Base-by-base conservation (phyloP, 2,888 invertebrate genomes). In the Cheiracanthium punctorium region DNA sequence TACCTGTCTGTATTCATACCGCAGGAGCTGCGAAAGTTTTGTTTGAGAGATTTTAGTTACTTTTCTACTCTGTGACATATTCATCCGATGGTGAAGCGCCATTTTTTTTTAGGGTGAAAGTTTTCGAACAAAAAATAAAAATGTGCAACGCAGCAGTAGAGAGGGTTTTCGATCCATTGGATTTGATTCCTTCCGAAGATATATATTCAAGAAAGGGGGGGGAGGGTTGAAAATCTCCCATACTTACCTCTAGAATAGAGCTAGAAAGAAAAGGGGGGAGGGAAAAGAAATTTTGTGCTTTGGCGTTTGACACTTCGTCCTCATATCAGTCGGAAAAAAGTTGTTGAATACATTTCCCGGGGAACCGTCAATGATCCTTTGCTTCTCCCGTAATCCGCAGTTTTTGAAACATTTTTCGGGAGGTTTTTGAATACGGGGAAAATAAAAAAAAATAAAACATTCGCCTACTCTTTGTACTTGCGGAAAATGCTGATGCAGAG, bases 341-440 rank as follows among this genome's bases (percentile, higher is more conserved):
- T 84, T 84, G 84, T 85, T 85, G 84, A 85, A 85, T 85, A 85
- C 79, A 85, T 85, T 85, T 85, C 71, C 82, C 28, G 33, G 12
- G 70, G 20, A 41, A 20, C 64, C 65, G 20, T 33, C 71, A 80
- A 81, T 65, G 82, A 84, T 79, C 84, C 79, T 69, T n/a, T 37
- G 29, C 76, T 58, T 32, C 69, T 41, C 48, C 69, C 43, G 84
- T 85, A 85, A 85, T 85, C 84, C 84, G 74, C 73, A 79, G 84
- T 85, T 85, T n/a, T 85, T 70, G 84, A 79, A 79, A 85, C 79
- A 79, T 77, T 84, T n/a, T 84, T 84, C 72, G 28, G 37, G 58
- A 29, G 74, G 73, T 52, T 71, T n/a, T 75, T 70, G 84, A 85
- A 85, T 79, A 74, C 73, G 24, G 74, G 79, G n/a, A n/a, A n/a